These are phyloP conservation scores for Tragelaphus buxtoni DNA, from an alignment of 2,113 vertebrate species.

Conservation along the genomic window DNA sequence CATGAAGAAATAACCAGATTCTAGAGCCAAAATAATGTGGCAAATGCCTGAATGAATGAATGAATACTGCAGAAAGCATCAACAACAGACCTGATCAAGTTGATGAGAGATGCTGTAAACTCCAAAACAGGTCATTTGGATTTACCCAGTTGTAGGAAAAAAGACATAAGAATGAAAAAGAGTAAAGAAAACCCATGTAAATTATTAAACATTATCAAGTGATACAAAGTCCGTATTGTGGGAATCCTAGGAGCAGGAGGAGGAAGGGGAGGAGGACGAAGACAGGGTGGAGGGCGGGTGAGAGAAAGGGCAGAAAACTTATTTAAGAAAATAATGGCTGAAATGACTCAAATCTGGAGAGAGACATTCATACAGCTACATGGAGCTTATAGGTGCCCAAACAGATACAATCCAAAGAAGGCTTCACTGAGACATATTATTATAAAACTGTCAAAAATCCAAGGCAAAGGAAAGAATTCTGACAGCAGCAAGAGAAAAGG, in stretches of 20 bases:
- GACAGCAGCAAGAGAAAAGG: background rate
- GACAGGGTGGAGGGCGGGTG: rapidly evolving
- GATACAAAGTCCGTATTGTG: background rate
- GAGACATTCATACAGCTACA: background rate
- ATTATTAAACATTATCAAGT: background rate
- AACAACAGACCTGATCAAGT: too few relatives aligned
- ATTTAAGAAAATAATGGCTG: background rate
- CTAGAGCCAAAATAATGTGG: background rate
- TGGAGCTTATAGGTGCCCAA: background rate
- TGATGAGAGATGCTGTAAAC: background rate
- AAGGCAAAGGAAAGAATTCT: background rate
- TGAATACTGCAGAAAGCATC: background rate
- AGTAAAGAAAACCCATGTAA: background rate
- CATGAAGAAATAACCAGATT: too few relatives aligned
- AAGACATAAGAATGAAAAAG: background rate
- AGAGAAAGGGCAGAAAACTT: background rate
- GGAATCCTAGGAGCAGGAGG: background rate
- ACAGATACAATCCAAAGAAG: background rate
- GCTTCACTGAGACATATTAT: background rate
- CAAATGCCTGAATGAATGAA: background rate
- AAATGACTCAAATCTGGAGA: background rate
- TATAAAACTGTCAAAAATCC: background rate
- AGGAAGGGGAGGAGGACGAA: background rate
- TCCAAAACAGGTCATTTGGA: background rate
- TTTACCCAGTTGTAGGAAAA: background rate